These are phyloP conservation scores for Tenthredo scrophulariae DNA, from an alignment of 2,888 invertebrate genomes.

Conservation along the genomic window DNA sequence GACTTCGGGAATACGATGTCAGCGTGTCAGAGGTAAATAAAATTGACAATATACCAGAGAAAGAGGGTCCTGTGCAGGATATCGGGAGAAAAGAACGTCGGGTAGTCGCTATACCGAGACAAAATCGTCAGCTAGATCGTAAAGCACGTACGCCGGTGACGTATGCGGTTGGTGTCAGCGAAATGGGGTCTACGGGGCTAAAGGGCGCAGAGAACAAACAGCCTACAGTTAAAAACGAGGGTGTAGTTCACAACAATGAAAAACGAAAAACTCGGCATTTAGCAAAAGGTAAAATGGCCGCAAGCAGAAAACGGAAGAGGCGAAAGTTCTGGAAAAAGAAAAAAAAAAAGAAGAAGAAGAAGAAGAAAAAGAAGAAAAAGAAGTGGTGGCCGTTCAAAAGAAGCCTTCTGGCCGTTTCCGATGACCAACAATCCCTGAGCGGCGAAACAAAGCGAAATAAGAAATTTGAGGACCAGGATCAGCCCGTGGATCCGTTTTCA, in stretches of 20 bases:
- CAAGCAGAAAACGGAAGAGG: conserved; percentile 51
- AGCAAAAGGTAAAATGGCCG: conserved; percentile 38
- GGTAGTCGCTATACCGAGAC: not conserved
- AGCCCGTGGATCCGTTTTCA: not conserved
- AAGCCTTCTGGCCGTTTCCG: conserved; percentile 59
- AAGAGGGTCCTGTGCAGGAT: conserved; percentile 18
- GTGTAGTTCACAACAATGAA: not conserved
- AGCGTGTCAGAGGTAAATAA: not conserved
- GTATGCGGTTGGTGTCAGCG: conserved; percentile 29
- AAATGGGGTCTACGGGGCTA: not conserved
- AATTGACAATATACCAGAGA: not conserved
- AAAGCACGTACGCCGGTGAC: conserved; percentile 13
- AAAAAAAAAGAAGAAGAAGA: conserved; percentile 7
- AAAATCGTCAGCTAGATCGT: not conserved
- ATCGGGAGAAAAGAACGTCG: conserved; percentile 1
- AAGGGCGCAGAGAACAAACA: not conserved
- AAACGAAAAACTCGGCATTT: conserved; percentile 56
- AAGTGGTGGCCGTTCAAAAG: conserved; percentile 62
- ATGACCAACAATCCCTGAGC: conserved; percentile 46
- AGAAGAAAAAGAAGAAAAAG: not conserved
- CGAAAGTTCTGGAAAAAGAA: conserved; percentile 41
- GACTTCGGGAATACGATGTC: not conserved
- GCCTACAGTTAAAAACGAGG: not conserved
- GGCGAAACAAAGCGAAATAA: conserved; percentile 8
- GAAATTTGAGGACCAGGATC: not conserved